Base-by-base conservation (phyloP, 64 coral and sea anemone genomes). In the Stylophora pistillata region DNA sequence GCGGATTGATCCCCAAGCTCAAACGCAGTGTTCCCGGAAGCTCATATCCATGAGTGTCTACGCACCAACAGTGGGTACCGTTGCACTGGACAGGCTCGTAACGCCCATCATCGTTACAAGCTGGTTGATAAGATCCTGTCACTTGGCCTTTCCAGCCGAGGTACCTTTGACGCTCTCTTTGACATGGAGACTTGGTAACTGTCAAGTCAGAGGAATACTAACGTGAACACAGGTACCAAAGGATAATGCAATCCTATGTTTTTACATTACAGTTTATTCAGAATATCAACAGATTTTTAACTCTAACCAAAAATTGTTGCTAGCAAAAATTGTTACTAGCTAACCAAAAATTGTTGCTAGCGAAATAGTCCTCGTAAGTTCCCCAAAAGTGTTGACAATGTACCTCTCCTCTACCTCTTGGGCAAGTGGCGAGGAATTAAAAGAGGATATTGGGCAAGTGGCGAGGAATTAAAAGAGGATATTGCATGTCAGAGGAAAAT, bases 1-100 rank as follows among this genome's bases (percentile, higher is more conserved):
- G 13, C 16, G 15, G 1, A 53, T 53, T 47, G 37, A 47, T 47
- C 37, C 37, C 37, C 37, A 47, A 47, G 37, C 37, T 83, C 4
- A 69, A 83, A 20, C 25, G 18, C 30, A 66, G 13, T 34, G 90
- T 91, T 55, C 25, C 41, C 20, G 82, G 73, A 25, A 91, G 73
- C 23, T 91, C 90, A 53, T 91, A 86, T 62, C 90, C 90, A 77
- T 91, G 77, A 53, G 73, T 64, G 55, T 91, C 90, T 23, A 91
- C 90, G 70, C 90, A 91, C 90, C 90, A 91, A 56, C 90, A 91
- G 18, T 91, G 81, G 58, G 90, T 70, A 21, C 73, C 53, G 13
- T 81, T 62, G 47, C 90, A 91, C 82, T 91, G 90, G 13, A 78
- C 59, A 30, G 90, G 90, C 25, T 91, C 75, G 71, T 81, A 91